Evolutionary conservation across 2,797 vertebrate genomes (phyloP).

Genomic region (Onychomys leucogaster): DNA sequence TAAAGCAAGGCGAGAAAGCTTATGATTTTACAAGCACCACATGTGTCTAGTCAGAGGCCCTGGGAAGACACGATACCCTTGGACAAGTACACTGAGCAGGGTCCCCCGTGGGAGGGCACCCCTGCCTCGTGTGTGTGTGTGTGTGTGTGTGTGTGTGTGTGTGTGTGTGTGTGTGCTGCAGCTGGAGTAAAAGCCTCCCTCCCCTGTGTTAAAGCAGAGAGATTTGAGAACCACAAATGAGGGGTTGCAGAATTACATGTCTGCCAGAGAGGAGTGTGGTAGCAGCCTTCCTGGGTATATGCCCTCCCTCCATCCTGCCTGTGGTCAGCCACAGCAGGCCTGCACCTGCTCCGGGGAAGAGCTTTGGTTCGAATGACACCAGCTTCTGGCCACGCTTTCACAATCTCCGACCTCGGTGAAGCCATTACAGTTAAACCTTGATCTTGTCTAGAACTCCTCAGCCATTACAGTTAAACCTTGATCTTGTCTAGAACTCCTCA

Average conservation of each 20-base stretch:
- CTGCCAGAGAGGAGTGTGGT: not conserved
- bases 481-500: not conserved
- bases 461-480: too few species aligned
- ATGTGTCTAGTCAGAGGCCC: not conserved
- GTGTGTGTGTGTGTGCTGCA: rapidly evolving
- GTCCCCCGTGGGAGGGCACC: too few species aligned
- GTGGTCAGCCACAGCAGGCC: not conserved
- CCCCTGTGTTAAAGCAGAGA: not conserved
- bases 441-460: not conserved
- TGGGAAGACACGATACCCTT: rapidly evolving
- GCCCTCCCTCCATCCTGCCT: not conserved
- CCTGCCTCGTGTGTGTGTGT: rapidly evolving
- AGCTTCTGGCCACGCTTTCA: not conserved
- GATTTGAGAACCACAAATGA: not conserved
- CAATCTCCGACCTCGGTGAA: not conserved
- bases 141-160: rapidly evolving
- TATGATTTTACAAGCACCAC: not conserved
- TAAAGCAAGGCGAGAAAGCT: rapidly evolving
- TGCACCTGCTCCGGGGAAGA: not conserved
- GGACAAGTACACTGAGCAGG: not conserved
- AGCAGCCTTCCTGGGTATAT: too few species aligned
- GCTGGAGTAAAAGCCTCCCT: not conserved
- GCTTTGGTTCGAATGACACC: not conserved
- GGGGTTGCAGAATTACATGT: not conserved
- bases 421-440: not conserved